These are phyloP conservation scores for Ahaetulla prasina DNA, from an alignment of 2,113 vertebrate genomes.

Conservation along the genomic window DNA sequence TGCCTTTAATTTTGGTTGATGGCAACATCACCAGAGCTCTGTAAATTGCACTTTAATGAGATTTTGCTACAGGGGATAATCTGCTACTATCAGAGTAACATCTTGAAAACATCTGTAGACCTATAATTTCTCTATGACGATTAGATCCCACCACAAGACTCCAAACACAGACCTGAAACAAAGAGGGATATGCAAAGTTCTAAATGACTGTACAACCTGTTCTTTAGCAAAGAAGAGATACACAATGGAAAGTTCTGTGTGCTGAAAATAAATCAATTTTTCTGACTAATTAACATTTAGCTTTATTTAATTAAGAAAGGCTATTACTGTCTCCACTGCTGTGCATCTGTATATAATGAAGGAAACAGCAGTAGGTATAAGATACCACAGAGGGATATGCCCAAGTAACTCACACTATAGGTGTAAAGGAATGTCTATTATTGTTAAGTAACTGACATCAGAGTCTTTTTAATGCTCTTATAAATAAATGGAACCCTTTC, in stretches of 20 bases:
- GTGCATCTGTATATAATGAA: constrained; percentile 83
- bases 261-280: constrained; percentile 79
- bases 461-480: constrained; percentile 76
- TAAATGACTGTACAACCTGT: constrained; percentile 74
- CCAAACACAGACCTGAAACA: constrained; percentile 74
- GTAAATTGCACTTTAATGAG: constrained; percentile 99
- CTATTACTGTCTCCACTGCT: constrained; percentile 82
- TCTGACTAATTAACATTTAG: constrained; percentile 83
- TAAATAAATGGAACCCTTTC: constrained; percentile 79
- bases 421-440: constrained; percentile 78
- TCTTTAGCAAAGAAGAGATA: constrained; percentile 65
- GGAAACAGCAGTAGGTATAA: constrained; percentile 80
- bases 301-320: constrained; percentile 84
- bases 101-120: constrained; percentile 99
- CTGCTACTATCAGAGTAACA: constrained; percentile 99
- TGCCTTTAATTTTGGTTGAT: constrained; percentile 99
- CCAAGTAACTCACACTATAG: constrained; percentile 74
- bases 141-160: constrained; percentile 82
- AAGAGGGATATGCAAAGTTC: constrained; percentile 64
- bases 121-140: constrained; percentile 98
- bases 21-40: constrained; percentile 99
- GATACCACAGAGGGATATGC: constrained; percentile 76
- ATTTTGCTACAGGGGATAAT: constrained; percentile 99
- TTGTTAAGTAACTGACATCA: constrained; percentile 80
- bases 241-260: constrained; percentile 64